Evolutionary conservation across 1,140 invertebrate species (phyloP).

Genomic region (Neodiprion virginianus): DNA sequence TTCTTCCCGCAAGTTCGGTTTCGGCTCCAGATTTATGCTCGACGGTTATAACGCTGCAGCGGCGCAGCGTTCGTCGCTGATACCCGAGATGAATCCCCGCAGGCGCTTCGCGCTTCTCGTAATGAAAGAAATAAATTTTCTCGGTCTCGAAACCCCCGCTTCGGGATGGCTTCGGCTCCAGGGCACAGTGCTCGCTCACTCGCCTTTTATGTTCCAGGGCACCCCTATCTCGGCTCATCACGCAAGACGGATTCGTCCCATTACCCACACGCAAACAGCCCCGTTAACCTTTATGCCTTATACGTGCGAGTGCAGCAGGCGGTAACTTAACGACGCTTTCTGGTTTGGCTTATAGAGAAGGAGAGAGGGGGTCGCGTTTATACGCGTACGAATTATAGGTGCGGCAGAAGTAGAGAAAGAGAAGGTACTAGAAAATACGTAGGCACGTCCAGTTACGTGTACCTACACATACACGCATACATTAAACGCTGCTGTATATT

Average conservation of each 20-base stretch:
- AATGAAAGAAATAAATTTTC: constrained; percentile 66
- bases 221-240: neutral
- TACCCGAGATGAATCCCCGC: constrained; percentile 59
- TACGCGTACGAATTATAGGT: too few relatives aligned
- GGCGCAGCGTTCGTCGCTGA: constrained; percentile 38
- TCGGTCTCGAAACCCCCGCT: constrained; percentile 27
- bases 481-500: neutral
- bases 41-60: constrained; percentile 48
- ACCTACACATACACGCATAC: neutral
- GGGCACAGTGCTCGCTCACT: constrained; percentile 37
- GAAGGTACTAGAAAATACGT: too few relatives aligned
- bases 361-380: constrained; percentile 28
- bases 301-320: constrained; percentile 20
- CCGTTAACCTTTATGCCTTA: constrained; percentile 42
- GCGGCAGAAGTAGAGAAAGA: too few relatives aligned
- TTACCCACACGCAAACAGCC: constrained; percentile 43
- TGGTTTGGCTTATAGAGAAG: constrained; percentile 29
- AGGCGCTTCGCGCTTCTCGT: constrained; percentile 53
- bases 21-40: constrained; percentile 60
- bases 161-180: constrained; percentile 24
- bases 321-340: neutral
- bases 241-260: constrained; percentile 45
- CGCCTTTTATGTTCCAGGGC: constrained; percentile 19
- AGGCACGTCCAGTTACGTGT: too few relatives aligned
- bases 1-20: constrained; percentile 25